These are phyloP conservation scores for Philantomba maxwellii DNA, from an alignment of 2,113 vertebrate genomes.

Conservation along the genomic window DNA sequence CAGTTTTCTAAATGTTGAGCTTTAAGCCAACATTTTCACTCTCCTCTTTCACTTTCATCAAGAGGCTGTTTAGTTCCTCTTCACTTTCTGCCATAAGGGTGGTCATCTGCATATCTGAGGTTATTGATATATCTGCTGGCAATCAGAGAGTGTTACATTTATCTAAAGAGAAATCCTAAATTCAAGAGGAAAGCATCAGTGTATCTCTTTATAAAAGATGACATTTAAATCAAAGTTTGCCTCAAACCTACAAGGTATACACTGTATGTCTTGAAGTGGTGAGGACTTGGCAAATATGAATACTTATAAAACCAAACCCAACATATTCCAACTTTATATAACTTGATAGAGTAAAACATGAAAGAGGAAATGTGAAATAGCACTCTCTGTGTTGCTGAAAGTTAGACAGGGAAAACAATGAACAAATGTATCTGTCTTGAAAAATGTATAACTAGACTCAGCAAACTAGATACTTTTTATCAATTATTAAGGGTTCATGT, in stretches of 20 bases:
- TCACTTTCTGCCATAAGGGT: too few relatives aligned
- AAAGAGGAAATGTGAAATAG: neutral
- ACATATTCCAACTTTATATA: conserved; percentile 24
- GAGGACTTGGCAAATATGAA: neutral
- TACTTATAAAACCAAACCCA: conserved; percentile 8
- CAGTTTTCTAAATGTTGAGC: too few relatives aligned
- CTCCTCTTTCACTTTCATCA: too few relatives aligned
- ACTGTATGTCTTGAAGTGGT: neutral
- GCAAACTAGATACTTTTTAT: conserved; percentile 36
- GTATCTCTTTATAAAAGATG: neutral
- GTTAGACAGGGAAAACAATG: neutral
- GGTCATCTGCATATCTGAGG: too few relatives aligned
- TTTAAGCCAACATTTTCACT: too few relatives aligned
- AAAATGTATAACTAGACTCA: conserved; percentile 26
- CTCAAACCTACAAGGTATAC: neutral
- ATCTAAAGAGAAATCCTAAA: neutral
- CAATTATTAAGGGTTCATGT: conserved; percentile 48
- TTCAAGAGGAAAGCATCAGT: neutral
- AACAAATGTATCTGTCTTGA: conserved; percentile 23
- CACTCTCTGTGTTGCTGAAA: neutral
- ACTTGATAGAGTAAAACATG: neutral
- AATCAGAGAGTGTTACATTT: neutral
- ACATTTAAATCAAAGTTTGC: neutral
- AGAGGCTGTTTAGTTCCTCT: too few relatives aligned
- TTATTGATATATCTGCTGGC: too few relatives aligned